phyloP scores from a whole-genome alignment of 2,113 vertebrate genomes.

The Datnioides undecimradiatus region DNA sequence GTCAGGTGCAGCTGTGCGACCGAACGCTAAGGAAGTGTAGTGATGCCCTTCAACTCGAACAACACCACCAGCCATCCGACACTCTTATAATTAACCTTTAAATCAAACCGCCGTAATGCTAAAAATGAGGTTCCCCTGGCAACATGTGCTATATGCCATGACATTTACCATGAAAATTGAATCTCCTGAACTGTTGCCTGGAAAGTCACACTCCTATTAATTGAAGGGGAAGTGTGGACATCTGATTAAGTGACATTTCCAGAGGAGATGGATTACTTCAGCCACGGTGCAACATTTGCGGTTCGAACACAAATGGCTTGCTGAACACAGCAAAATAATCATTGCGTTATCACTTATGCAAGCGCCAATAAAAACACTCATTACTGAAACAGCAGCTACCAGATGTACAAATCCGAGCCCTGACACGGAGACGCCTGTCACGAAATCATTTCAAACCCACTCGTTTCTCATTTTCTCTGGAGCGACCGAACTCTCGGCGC shows the following conservation, averaged over 20 bases:
- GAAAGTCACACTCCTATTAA: constrained; percentile 81
- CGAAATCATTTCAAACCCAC: constrained; percentile 13
- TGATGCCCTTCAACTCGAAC: constrained; percentile 64
- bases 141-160: constrained; percentile 81
- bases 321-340: constrained; percentile 43
- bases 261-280: constrained; percentile 70
- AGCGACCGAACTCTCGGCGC: not conserved
- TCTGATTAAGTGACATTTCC: constrained; percentile 82
- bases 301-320: constrained; percentile 22
- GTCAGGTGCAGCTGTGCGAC: constrained; percentile 24
- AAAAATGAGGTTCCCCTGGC: constrained; percentile 75
- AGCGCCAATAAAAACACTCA: not conserved
- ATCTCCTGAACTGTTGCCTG: constrained; percentile 79
- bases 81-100: constrained; percentile 83
- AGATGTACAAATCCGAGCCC: constrained; percentile 5
- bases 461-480: not conserved
- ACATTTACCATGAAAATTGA: constrained; percentile 87
- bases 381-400: constrained; percentile 2
- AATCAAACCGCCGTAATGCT: constrained; percentile 59
- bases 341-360: constrained; percentile 26
- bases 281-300: constrained; percentile 8
- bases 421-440: not conserved
- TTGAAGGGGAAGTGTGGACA: constrained; percentile 72
- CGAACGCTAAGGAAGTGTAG: constrained; percentile 12
- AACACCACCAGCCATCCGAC: constrained; percentile 35